Percentiles rank a stretch among this genome's conserved stretches.
These are phyloP conservation scores for Crioceris asparagi DNA, from an alignment of 2,888 invertebrate species.

Conservation along the genomic window DNA sequence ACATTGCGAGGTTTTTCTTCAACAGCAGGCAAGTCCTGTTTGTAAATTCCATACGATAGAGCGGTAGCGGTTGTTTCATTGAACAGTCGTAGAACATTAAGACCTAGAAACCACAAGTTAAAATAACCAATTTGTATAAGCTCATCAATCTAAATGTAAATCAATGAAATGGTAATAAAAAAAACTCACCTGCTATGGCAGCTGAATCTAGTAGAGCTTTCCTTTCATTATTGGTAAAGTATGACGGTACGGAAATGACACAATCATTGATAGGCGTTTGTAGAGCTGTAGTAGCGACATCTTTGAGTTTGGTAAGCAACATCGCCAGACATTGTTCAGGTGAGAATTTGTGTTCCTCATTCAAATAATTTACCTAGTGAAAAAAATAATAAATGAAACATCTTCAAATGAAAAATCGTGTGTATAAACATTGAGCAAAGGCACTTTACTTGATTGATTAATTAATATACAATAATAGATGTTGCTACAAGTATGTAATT, in stretches of 20 bases:
- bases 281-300: constrained; percentile 74
- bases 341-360: constrained; percentile 72
- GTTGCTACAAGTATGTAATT: no score
- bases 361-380: constrained; percentile 67
- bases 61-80: constrained; percentile 98
- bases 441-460: no score
- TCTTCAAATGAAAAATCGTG: no score
- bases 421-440: no score
- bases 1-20: constrained; percentile 88
- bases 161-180: not conserved
- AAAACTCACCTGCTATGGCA: constrained; percentile 62
- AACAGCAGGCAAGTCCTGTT: constrained; percentile 83
- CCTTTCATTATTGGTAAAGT: constrained; percentile 90
- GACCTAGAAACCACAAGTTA: constrained; percentile 37
- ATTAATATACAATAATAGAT: no score
- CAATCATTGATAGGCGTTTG: constrained; percentile 89
- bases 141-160: no score
- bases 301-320: constrained; percentile 93
- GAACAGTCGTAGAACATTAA: constrained; percentile 89
- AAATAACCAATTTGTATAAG: not conserved
- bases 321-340: constrained; percentile 95
- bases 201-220: constrained; percentile 87
- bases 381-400: no score
- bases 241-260: constrained; percentile 88
- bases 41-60: constrained; percentile 95